Conservation (phyloP, 2,113 vertebrate genomes). For the Rhinoptilus africanus region DNA sequence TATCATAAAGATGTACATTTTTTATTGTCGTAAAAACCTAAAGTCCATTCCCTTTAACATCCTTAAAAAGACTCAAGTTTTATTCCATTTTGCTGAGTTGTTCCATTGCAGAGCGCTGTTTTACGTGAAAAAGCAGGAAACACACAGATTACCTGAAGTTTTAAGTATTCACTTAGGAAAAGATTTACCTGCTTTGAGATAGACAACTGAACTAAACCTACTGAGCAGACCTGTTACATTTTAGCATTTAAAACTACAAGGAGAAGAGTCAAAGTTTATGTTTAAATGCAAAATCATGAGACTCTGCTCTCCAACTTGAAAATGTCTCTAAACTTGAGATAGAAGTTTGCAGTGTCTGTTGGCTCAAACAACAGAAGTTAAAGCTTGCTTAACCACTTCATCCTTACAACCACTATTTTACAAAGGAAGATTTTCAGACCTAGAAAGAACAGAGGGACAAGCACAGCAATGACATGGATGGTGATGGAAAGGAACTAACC, state of each 20-base stretch:
- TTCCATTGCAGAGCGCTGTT: neutral
- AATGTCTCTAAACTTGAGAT: neutral
- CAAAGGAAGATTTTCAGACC: neutral
- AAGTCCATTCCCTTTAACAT: neutral
- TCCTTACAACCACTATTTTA: neutral
- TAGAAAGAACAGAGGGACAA: neutral
- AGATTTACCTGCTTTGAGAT: neutral
- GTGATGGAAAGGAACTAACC: neutral
- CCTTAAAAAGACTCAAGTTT: neutral
- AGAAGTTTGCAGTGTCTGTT: neutral
- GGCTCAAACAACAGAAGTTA: neutral
- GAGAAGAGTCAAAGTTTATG: neutral
- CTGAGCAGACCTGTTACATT: neutral
- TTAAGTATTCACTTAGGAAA: neutral
- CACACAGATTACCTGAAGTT: neutral
- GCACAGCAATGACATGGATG: neutral
- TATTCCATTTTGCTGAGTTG: neutral
- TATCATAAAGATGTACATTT: neutral
- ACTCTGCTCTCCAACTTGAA: neutral
- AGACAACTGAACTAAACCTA: neutral
- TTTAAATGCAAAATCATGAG: neutral
- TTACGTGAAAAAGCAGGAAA: neutral
- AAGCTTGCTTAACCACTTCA: neutral
- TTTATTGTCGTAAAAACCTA: neutral
- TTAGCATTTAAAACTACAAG: neutral